Base-by-base conservation (phyloP, 1,140 invertebrate genomes). In the Eueides isabella region DNA sequence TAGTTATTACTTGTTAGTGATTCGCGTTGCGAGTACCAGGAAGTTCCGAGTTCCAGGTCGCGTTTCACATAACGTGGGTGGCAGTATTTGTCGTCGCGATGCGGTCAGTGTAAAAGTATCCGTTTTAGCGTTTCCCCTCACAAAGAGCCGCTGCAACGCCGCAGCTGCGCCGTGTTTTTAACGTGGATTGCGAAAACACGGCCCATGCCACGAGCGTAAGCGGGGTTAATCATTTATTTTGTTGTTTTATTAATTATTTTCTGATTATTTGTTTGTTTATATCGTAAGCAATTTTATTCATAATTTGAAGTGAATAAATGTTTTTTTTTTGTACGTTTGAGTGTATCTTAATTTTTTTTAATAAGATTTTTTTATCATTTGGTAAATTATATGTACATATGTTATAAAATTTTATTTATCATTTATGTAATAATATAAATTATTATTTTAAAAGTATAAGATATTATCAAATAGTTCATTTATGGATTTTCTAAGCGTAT, bases 151-250 rank as follows among this genome's bases (percentile, higher is more conserved):
- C 66, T 74, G 76, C 70, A 71, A 38, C 75, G 70, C 62, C 74
- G 70, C 80, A 82, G 80, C 80, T 82, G 80, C 71, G 77, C 70
- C 33, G 41, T 72, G 77, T 73, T 81, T 81, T 79, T 80, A 78
- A 71, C 76, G 77, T 78, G 79, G 71, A 80, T 76, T 78, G 76
- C 74, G 64, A 80, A 80, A 80, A 77, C 76, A 78, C 64, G 77
- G 67, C n/a, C 38, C 35, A 61, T 61, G 61, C 28, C 11, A 30
- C 5, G 1, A 65, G 68, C 71, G 61, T 12, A 12, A 64, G 71
- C 70, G 66, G n/a, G 7, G 5, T n/a, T 44, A 19, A 9, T n/a
- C 7, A 44, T 44, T 44, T 19, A 16, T 7, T 0, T 61, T 0
- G 16, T 29, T 26, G 9, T 28, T 61, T 26, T 9, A 9, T 61